phyloP scores from a whole-genome alignment of 1,140 invertebrate species.

The Heterodera carotae region DNA sequence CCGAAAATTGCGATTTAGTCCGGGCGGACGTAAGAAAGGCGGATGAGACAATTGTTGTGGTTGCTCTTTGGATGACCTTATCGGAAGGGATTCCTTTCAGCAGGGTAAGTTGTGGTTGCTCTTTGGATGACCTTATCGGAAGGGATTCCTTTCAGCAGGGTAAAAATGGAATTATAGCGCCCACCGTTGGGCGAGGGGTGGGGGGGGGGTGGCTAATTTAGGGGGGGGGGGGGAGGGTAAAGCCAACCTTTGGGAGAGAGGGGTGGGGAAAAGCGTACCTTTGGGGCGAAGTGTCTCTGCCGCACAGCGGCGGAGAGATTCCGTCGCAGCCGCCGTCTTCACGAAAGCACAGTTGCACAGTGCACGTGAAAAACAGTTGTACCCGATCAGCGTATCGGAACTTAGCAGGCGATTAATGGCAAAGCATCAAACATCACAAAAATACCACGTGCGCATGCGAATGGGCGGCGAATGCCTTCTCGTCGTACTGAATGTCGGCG shows the following conservation, averaged over 20 bases:
- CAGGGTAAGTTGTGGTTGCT: neutral
- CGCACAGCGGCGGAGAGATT: conserved; percentile 46
- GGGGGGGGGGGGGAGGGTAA: no score
- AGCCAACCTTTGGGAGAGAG: neutral
- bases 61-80: no score
- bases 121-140: no score
- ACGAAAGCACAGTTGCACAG: conserved; percentile 61
- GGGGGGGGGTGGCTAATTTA: no score
- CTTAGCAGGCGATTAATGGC: neutral
- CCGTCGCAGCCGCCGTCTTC: conserved; percentile 65
- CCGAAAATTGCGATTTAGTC: neutral
- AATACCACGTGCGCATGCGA: conserved; percentile 53
- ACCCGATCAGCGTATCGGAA: conserved; percentile 66
- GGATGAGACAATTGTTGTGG: neutral
- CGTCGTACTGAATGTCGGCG: conserved; percentile 57
- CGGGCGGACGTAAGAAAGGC: neutral
- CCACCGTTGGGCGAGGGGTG: no score
- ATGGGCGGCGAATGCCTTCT: conserved; percentile 46
- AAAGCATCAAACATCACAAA: neutral
- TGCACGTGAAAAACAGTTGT: conserved; percentile 65
- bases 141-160: no score
- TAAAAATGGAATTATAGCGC: no score
- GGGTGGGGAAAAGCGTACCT: no score
- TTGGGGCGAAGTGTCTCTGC: neutral
- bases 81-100: no score